A percentile compares a stretch with the other conserved stretches of the same genome.
phyloP scores from a whole-genome alignment of 2,113 vertebrate species.

The Tor tambroides region DNA sequence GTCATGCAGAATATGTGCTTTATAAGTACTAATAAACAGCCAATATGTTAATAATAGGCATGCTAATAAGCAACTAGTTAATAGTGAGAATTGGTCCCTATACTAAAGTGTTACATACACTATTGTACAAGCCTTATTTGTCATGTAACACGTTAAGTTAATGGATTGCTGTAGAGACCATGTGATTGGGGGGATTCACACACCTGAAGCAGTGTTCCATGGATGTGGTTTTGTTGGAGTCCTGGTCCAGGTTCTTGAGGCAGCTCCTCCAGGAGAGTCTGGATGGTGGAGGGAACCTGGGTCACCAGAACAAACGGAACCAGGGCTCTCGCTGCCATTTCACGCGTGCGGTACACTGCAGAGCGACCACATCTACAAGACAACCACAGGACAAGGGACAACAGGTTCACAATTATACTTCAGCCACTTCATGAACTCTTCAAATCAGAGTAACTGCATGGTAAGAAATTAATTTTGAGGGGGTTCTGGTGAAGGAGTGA shows the following conservation, averaged over 20 bases:
- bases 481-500: background rate
- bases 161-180: background rate
- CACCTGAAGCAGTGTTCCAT: slow-evolving; percentile 91
- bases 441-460: background rate
- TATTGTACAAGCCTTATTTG: background rate
- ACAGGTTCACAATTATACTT: slow-evolving; percentile 26
- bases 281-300: slow-evolving; percentile 76
- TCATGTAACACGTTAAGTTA: background rate
- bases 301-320: slow-evolving; percentile 87
- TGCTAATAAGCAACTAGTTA: too few relatives aligned
- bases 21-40: too few relatives aligned
- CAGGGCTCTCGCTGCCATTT: slow-evolving; percentile 90
- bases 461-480: too few relatives aligned
- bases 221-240: slow-evolving; percentile 85
- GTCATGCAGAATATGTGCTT: too few relatives aligned
- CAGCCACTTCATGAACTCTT: background rate
- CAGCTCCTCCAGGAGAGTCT: slow-evolving; percentile 78
- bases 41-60: too few relatives aligned
- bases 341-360: slow-evolving; percentile 86
- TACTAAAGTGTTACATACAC: too few relatives aligned
- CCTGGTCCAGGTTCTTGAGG: slow-evolving; percentile 69
- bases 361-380: slow-evolving; percentile 83
- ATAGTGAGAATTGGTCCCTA: too few relatives aligned
- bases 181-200: slow-evolving; percentile 14
- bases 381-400: slow-evolving; percentile 3